These are phyloP conservation scores for Hassar affinis DNA, from an alignment of 2,113 vertebrate species.

Conservation along the genomic window DNA sequence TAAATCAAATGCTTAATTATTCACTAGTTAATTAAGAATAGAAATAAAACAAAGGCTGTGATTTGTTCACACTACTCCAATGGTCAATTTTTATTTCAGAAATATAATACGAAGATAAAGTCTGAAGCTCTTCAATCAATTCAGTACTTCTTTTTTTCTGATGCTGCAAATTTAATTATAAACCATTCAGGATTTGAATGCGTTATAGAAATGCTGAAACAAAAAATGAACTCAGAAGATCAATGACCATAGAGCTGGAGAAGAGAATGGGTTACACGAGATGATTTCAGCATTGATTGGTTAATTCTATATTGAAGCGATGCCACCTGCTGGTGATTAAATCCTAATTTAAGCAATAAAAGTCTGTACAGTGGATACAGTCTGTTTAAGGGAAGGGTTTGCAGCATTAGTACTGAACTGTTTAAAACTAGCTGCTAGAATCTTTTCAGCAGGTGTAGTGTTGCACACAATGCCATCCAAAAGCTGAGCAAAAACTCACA, in stretches of 20 bases:
- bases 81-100: not conserved
- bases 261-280: not conserved
- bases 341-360: not conserved
- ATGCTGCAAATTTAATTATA: not conserved
- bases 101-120: not conserved
- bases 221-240: not conserved
- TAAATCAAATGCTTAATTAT: not conserved
- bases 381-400: not conserved
- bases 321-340: constrained; percentile 2
- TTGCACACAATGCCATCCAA: constrained; percentile 31
- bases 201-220: not conserved
- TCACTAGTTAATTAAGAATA: not conserved
- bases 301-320: not conserved
- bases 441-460: constrained; percentile 39
- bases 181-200: not conserved
- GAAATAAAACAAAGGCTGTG: not conserved
- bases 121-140: not conserved
- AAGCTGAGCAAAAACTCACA: constrained; percentile 46
- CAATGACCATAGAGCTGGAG: not conserved
- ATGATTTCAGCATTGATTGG: not conserved
- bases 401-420: not conserved
- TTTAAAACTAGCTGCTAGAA: not conserved
- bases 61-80: not conserved
- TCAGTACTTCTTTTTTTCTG: no score
- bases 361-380: not conserved